Conservation (phyloP, 1,140 invertebrate genomes). For the Leguminivora glycinivorella region DNA sequence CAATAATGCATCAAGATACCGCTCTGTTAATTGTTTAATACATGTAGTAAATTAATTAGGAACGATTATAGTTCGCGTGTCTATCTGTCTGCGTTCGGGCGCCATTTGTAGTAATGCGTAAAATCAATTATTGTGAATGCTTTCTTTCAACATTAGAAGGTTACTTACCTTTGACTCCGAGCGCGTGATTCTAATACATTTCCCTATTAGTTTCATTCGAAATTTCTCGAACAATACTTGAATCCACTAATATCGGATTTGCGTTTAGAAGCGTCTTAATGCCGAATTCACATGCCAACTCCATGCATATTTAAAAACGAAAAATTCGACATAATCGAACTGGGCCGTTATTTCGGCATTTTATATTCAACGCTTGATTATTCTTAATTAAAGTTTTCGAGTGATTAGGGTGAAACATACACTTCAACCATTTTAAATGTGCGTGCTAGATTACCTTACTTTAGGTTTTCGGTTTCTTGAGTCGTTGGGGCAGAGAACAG, state of each 20-base stretch:
- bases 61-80: constrained; percentile 72
- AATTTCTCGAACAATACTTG: constrained; percentile 51
- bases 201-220: constrained; percentile 35
- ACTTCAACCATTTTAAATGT: constrained; percentile 31
- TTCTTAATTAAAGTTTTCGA: constrained; percentile 59
- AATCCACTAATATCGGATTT: constrained; percentile 65
- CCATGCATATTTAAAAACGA: constrained; percentile 49
- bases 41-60: constrained; percentile 78
- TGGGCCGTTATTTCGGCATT: constrained; percentile 45
- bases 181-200: constrained; percentile 23
- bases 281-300: constrained; percentile 54
- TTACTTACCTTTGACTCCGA: constrained; percentile 2
- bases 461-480: constrained; percentile 33
- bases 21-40: constrained; percentile 76
- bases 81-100: constrained; percentile 27
- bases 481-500: constrained; percentile 37
- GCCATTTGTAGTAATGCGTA: constrained; percentile 9
- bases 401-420: constrained; percentile 52
- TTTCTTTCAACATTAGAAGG: constrained; percentile 1
- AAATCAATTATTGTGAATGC: not conserved
- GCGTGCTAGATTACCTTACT: constrained; percentile 2
- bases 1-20: constrained; percentile 73
- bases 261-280: constrained; percentile 58
- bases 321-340: constrained; percentile 48
- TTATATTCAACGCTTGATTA: constrained; percentile 61